phyloP scores from a whole-genome alignment of 2,113 vertebrate genomes.

The Neotoma lepida region DNA sequence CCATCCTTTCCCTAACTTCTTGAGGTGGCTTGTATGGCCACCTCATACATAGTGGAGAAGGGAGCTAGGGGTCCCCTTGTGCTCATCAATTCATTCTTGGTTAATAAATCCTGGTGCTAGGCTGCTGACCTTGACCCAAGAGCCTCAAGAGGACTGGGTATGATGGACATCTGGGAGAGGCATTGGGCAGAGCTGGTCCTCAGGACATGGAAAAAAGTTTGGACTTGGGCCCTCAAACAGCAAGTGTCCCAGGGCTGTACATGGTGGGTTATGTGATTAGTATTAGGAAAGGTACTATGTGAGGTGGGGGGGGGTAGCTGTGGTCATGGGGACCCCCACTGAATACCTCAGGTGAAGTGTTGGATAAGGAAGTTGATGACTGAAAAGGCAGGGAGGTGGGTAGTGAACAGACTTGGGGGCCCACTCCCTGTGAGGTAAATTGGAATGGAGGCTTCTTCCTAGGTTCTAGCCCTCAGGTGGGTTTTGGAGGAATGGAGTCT shows the following conservation, averaged over 20 bases:
- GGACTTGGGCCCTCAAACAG: too few relatives aligned
- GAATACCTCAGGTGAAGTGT: neutral
- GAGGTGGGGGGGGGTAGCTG: neutral
- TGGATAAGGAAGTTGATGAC: too few relatives aligned
- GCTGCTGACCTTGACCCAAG: neutral
- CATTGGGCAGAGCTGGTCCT: neutral
- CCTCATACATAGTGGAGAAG: neutral
- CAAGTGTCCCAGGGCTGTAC: neutral
- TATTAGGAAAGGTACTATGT: too few relatives aligned
- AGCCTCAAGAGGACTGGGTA: neutral
- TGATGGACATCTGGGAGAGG: neutral
- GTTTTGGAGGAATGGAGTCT: neutral
- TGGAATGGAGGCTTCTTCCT: neutral
- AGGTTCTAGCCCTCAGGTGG: neutral
- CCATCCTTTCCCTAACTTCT: neutral
- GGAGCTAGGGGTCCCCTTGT: too few relatives aligned
- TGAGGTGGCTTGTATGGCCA: neutral
- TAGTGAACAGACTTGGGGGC: neutral
- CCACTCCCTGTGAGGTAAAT: too few relatives aligned
- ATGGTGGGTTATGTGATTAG: neutral
- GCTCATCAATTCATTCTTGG: too few relatives aligned
- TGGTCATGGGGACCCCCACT: neutral
- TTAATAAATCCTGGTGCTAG: neutral
- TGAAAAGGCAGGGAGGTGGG: neutral
- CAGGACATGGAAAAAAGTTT: neutral